Percentiles rank a stretch among this genome's conserved stretches.
Conservation (phyloP, 1,140 invertebrate genomes). For the Trissolcus basalis region DNA sequence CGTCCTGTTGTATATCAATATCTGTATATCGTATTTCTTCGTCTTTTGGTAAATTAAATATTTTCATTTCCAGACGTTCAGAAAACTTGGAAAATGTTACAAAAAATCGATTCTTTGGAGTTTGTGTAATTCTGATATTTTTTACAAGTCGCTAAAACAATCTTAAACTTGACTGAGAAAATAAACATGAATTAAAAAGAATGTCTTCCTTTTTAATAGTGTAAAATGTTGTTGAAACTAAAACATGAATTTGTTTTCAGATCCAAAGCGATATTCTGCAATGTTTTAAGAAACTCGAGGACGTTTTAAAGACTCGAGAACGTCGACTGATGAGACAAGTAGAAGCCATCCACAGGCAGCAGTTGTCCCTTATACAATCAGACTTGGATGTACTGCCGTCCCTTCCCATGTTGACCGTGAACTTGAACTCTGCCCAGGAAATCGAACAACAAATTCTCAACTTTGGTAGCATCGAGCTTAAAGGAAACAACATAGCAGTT, state of each 20-base stretch:
- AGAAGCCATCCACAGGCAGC: slow-evolving; percentile 76
- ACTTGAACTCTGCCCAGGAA: slow-evolving; percentile 68
- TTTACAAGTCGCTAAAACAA: too few species aligned
- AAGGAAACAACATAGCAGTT: slow-evolving; percentile 72
- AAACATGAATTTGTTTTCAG: slow-evolving; percentile 59
- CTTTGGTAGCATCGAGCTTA: slow-evolving; percentile 75
- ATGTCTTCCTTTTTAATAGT: too few species aligned
- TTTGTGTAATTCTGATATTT: too few species aligned
- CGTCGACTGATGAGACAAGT: slow-evolving; percentile 77
- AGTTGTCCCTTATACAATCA: slow-evolving; percentile 70
- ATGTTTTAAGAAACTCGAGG: slow-evolving; percentile 74
- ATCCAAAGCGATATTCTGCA: slow-evolving; percentile 73
- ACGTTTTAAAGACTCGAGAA: slow-evolving; percentile 74
- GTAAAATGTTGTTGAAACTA: too few species aligned
- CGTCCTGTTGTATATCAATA: too few species aligned
- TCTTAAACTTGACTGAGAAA: too few species aligned
- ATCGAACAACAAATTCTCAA: slow-evolving; percentile 72
- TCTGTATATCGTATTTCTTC: too few species aligned
- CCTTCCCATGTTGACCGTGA: slow-evolving; percentile 63
- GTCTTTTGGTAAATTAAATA: too few species aligned
- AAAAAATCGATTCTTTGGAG: too few species aligned
- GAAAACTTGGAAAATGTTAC: too few species aligned
- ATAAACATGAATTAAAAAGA: too few species aligned
- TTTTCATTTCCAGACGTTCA: too few species aligned
- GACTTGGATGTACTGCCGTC: slow-evolving; percentile 62